These are phyloP conservation scores for Etheostoma nigrum DNA, from an alignment of 2,797 vertebrate species.

Conservation along the genomic window DNA sequence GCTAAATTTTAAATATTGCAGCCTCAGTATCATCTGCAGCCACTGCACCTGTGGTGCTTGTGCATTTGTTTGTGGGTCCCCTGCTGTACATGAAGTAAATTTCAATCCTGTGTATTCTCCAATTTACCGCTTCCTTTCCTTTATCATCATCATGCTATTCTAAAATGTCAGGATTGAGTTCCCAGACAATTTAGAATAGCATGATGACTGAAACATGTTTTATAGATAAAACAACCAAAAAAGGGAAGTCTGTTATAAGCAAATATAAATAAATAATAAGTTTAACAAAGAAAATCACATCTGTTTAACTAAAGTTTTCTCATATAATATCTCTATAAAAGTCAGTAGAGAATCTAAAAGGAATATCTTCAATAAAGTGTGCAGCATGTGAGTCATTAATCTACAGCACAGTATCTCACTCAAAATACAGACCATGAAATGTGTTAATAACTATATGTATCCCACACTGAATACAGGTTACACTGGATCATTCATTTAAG, in stretches of 20 bases:
- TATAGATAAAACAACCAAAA: too few relatives aligned
- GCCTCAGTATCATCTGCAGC: not conserved
- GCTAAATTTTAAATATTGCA: not conserved
- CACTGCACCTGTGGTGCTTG: conserved; percentile 3
- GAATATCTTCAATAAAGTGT: too few relatives aligned
- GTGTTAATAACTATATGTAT: not conserved
- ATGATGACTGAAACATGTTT: too few relatives aligned
- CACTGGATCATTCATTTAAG: not conserved
- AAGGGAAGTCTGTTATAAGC: too few relatives aligned
- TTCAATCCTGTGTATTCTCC: not conserved
- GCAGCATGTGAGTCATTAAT: not conserved
- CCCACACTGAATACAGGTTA: not conserved
- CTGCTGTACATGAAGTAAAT: not conserved
- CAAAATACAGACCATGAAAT: not conserved
- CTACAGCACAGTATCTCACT: not conserved
- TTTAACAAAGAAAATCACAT: too few relatives aligned
- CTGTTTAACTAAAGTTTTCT: too few relatives aligned
- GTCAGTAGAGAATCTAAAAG: too few relatives aligned
- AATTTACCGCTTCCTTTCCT: not conserved
- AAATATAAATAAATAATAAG: too few relatives aligned
- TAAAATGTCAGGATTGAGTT: too few relatives aligned
- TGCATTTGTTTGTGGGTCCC: not conserved
- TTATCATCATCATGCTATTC: too few relatives aligned
- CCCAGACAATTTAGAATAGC: too few relatives aligned
- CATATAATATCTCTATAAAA: too few relatives aligned